Base-by-base conservation (phyloP, 2,113 vertebrate species). In the Cololabis saira region DNA sequence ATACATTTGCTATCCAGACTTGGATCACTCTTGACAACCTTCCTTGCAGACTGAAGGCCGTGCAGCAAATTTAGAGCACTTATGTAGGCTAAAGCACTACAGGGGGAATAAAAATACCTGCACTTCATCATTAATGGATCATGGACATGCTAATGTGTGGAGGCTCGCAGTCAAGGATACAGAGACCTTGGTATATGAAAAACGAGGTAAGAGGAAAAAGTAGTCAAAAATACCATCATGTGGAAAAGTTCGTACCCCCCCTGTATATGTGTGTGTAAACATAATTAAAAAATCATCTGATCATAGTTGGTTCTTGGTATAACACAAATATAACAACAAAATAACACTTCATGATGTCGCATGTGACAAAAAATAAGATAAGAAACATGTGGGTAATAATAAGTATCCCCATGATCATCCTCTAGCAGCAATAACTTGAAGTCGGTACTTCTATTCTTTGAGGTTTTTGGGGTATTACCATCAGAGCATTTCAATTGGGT, bases 71-170 rank as follows among this genome's bases (percentile, higher is more conserved):
- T 75, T 71, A 77, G 61, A 78, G 47, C 65, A 45, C 30, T 18
- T 68, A 72, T 65, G 66, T 71, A 54, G 78, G 64, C 48, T 71
- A 74, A 72, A 57, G 61, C 47, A 37, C 48, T 59, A 10, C 21
- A 19, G 15, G 74, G 76, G 58, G 66, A 70, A 69, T 40, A 77
- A 74, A 69, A 73, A 62, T 58, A 13, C 59, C 71, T 52, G 57
- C 43, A 56, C 51, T 43, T 75, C 59, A 73, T 49, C 41, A 57
- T 30, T 61, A 63, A 65, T 40, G 51, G 55, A 67, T 70, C 49
- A 44, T 42, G 24, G 42, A 27, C 49, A 65, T 63, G 73, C 45
- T 66, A 50, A 51, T 65, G 58, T 41, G 30, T 27, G 70, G 33
- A 55, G 27, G 27, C 45, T 47, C n/a, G n/a, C 45, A 47, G 45